Conservation (phyloP, 2,113 vertebrate species). For the Bubo blakistoni region DNA sequence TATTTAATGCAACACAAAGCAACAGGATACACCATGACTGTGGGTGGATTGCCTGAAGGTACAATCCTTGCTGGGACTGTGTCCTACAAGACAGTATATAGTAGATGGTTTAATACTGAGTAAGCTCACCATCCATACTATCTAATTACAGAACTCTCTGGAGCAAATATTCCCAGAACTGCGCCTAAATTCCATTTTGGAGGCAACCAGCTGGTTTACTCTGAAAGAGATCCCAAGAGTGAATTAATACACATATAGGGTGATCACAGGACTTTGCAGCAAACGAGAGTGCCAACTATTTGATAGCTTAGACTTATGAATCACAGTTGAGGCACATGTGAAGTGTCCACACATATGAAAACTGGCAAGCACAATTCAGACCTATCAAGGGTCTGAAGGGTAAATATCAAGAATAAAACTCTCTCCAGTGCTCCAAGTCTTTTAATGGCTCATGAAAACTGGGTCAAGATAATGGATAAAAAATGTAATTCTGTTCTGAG, state of each 20-base stretch:
- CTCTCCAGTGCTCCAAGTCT: neutral
- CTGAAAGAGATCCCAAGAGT: neutral
- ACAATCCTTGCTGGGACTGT: neutral
- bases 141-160: neutral
- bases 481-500: neutral
- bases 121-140: neutral
- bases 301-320: neutral
- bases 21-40: neutral
- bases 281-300: neutral
- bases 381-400: neutral
- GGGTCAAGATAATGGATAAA: neutral
- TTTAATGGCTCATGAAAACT: neutral
- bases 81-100: neutral
- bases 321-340: neutral
- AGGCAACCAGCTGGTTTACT: neutral
- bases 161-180: neutral
- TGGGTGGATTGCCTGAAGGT: neutral
- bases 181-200: neutral
- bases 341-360: neutral
- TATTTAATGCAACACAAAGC: neutral
- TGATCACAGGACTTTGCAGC: neutral
- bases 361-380: neutral
- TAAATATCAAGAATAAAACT: neutral
- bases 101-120: neutral
- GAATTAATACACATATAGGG: neutral